Evolutionary conservation across 2,888 invertebrate species (phyloP), one percentile per base, ranked within the genome.

Genomic region (Calliphora vomitoria): DNA sequence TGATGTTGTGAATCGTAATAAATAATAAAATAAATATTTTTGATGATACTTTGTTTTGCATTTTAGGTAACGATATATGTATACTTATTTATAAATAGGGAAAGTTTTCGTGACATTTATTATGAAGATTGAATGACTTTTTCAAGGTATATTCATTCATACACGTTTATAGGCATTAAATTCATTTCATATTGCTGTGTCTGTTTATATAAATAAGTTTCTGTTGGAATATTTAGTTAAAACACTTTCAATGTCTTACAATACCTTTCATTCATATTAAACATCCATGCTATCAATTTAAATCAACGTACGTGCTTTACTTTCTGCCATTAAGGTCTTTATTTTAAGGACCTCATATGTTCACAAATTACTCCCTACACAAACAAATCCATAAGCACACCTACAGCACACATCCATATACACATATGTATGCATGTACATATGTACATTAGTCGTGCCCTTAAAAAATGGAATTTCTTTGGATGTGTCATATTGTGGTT

Each of bases 241-340:
- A 53, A 55, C 38, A 55, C 13, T 38, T 72, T 50, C 8, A 55
- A 72, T 53, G 31, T 69, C 47, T 31, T 25, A 31, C 20, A 66
- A 69, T 71, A 50, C 31, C 64, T 64, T 69, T 78, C 35, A 50
- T 84, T 72, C 58, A 55, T 66, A 62, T 71, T 64, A 25, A 76
- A 62, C n/a, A 72, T 55, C 71, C n/a, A 72, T 55, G 41, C 53
- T 47, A 79, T 79, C 84, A 79, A 84, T 84, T 74, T 58, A 72
- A 74, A 84, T 85, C 74, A 80, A 68, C 38, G 60, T 75, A 80
- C 84, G 84, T 85, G 79, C 20, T 38, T 53, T 44, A 64, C 72
- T 79, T 79, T 72, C 31, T 11, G n/a, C 25, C 58, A 79, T 66
- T 84, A 38, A 50, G 25, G 66, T 53, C 44, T 68, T 60, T 50